Conservation (phyloP, 2,888 invertebrate species). For the Polydrusus tereticollis region DNA sequence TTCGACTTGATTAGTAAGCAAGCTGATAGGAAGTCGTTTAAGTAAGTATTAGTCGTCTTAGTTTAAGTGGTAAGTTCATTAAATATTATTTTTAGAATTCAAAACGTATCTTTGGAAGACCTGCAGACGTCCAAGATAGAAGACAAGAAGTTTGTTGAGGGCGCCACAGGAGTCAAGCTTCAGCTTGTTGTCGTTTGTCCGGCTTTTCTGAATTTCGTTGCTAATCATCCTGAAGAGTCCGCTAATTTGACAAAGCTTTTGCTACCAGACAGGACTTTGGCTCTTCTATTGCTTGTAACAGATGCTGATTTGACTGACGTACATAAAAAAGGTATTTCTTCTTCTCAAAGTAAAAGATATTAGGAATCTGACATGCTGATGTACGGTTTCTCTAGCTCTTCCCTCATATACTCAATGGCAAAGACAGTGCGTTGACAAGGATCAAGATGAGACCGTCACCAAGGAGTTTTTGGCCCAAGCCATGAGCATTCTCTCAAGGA, state of each 20-base stretch:
- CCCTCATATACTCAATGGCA: conserved; percentile 85
- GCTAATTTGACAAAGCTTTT: conserved; percentile 72
- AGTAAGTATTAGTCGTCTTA: conserved; percentile 73
- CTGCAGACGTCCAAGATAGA: conserved; percentile 64
- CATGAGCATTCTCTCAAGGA: conserved; percentile 79
- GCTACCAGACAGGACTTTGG: conserved; percentile 80
- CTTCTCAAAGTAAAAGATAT: too few relatives aligned
- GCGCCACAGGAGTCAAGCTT: conserved; percentile 76
- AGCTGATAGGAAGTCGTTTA: conserved; percentile 81
- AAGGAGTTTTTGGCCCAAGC: conserved; percentile 87
- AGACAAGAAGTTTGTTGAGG: conserved; percentile 70
- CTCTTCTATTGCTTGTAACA: conserved; percentile 84
- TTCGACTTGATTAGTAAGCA: conserved; percentile 89
- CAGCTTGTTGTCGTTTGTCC: conserved; percentile 88
- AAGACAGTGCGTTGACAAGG: conserved; percentile 80
- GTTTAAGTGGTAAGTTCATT: too few relatives aligned
- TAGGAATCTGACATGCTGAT: too few relatives aligned
- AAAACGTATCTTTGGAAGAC: conserved; percentile 82
- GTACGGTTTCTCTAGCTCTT: conserved; percentile 72
- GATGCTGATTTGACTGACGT: conserved; percentile 78
- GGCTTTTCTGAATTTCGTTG: conserved; percentile 75
- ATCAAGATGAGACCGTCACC: conserved; percentile 87
- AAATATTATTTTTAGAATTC: conserved; percentile 71
- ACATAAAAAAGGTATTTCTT: conserved; percentile 81
- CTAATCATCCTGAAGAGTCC: conserved; percentile 70